Percentiles rank a stretch among this genome's conserved stretches.
These are phyloP conservation scores for Callocephalon fimbriatum DNA, from an alignment of 2,113 vertebrate genomes.

Conservation along the genomic window DNA sequence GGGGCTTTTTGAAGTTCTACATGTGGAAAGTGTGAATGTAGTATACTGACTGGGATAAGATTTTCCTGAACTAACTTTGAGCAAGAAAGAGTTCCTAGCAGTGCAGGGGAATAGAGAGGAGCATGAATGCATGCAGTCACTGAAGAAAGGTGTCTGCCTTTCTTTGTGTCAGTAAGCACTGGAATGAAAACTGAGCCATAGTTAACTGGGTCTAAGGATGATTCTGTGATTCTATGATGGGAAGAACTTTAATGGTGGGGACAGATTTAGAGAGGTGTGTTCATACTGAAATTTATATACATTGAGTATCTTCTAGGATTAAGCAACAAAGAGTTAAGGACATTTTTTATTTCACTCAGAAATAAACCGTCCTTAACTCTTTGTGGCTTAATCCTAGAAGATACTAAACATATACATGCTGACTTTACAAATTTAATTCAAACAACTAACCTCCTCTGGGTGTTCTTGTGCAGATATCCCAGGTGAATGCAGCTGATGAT, in stretches of 20 bases:
- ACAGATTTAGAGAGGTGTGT: not conserved
- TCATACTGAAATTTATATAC: not conserved
- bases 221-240: not conserved
- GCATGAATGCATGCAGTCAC: not conserved
- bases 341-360: not conserved
- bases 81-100: not conserved
- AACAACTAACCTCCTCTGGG: not conserved
- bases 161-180: not conserved
- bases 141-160: not conserved
- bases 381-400: not conserved
- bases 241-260: not conserved
- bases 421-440: not conserved
- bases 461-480: not conserved
- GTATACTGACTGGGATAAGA: slow-evolving; percentile 10
- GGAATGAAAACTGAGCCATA: not conserved
- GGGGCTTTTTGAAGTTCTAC: not conserved
- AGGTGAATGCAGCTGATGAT: not conserved
- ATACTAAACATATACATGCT: not conserved
- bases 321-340: not conserved
- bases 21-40: not conserved
- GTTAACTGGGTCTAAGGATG: not conserved
- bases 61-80: slow-evolving; percentile 14
- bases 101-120: not conserved
- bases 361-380: not conserved
- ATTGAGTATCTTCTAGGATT: not conserved